Evolutionary conservation across 2,888 invertebrate genomes (phyloP), one percentile per base, ranked within the genome.

Genomic region (Morpho achilles): DNA sequence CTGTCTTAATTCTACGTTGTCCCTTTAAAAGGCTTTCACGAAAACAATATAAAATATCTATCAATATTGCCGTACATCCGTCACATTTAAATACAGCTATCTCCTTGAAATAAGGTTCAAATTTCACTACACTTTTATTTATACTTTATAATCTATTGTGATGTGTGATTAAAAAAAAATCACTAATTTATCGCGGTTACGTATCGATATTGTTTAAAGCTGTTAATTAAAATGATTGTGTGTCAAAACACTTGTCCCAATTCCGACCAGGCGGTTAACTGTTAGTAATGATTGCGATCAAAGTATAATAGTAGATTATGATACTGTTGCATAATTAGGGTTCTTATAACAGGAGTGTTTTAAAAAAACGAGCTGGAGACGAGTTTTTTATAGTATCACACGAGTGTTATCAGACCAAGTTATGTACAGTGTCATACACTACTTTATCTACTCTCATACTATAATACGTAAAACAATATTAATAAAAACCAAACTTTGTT

Each of bases 31-130:
- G 53, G 40, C 46, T 46, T 53, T 53, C 41, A 46, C 7, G 53
- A 47, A 53, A 53, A 53, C 53, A 53, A 53, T 53, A 53, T 46
- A 46, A 53, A 53, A 53, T 53, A 53, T 53, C 45, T 47, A 53
- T 40, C 46, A 53, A 53, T 53, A 53, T 40, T 53, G 46, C 53
- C 53, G 53, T 46, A 53, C 46, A 53, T 53, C 53, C 53, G 53
- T 46, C 1, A 40, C 46, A 43, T 9, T 8, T 8, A 43, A 8
- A 8, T 1, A 7, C 46, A 22, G 22, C 22, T 53, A 53, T 46
- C 16, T 16, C 46, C 3, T 22, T 10, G 9, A 3, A 7, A 7
- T 53, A 53, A 45, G 53, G 53, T 46, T 41, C 41, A 10, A 46
- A 46, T 47, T 53, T n/a, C 46, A 40, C 46, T 9, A 7, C 16